These are phyloP conservation scores for Andinoacara biseriatus DNA, from an alignment of 2,113 vertebrate species.

Conservation along the genomic window DNA sequence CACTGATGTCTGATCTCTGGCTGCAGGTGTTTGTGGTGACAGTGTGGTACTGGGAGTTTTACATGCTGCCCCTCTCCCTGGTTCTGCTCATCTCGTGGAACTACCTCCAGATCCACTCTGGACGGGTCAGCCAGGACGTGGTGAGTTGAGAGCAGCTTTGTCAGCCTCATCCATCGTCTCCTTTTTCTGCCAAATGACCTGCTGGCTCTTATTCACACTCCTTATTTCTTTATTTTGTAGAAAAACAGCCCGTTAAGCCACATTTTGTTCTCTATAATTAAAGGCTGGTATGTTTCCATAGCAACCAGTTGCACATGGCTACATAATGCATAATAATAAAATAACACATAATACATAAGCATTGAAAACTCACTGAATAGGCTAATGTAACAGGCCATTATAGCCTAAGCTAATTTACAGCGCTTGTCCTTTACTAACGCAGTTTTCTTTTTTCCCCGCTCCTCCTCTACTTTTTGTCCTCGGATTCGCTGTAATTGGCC, in stretches of 20 bases:
- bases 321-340: constrained; percentile 39
- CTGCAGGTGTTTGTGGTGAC: constrained; percentile 89
- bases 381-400: constrained; percentile 45
- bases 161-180: neutral
- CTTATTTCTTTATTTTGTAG: neutral
- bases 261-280: constrained; percentile 29
- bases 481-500: constrained; percentile 34
- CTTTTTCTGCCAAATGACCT: constrained; percentile 1
- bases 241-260: neutral
- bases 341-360: constrained; percentile 43
- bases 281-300: constrained; percentile 55
- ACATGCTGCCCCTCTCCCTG: constrained; percentile 92
- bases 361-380: constrained; percentile 53
- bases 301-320: constrained; percentile 40
- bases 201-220: neutral
- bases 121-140: constrained; percentile 84
- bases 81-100: constrained; percentile 89
- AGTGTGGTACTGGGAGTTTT: constrained; percentile 93
- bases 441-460: neutral
- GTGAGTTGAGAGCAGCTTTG: constrained; percentile 74
- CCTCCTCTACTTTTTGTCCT: constrained; percentile 19
- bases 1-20: constrained; percentile 40
- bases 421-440: constrained; percentile 26
- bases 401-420: constrained; percentile 42
- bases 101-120: constrained; percentile 82